Evolutionary conservation across 1,140 invertebrate species (phyloP), one percentile per base, ranked within the genome.

Genomic region (Dendroctonus valens): DNA sequence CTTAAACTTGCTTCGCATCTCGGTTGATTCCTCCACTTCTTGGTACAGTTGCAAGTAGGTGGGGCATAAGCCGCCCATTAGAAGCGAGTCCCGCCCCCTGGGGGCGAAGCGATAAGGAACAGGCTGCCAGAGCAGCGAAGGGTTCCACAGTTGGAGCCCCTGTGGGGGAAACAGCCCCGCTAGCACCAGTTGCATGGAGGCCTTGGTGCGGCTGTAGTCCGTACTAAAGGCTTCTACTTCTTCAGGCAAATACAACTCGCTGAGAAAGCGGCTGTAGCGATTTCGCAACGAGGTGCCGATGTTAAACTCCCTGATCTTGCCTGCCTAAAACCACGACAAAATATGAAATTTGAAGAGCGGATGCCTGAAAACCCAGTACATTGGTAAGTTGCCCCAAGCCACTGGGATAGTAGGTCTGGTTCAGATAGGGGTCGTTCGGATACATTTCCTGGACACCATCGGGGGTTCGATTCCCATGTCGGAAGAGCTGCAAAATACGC

Each of bases 151-250:
- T 72, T 92, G 86, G 41, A 85, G 79, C 5, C 82, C 78, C 38
- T 77, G 76, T 0, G 93, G 92, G n/a, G 89, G 90, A 79, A 87
- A 96, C 42, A 97, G 79, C 14, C 91, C 92, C 5, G 93, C 92
- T 38, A 97, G 80, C 58, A 94, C 83, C 42, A 86, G 83, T 74
- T 89, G 85, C 0, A 80, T 77, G 6, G 81, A 85, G 81, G 83
- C 84, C 73, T 86, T 83, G 4, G 85, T 86, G 40, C 86, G 81
- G 15, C 82, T 79, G 52, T 82, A 81, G 48, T 83, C 79, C 5
- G 72, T 74, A 39, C 60, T 59, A 38, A 44, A 41, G 5, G 72
- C 66, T 51, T 72, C 64, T 11, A 74, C 68, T 58, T 69, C 60
- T 57, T 68, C 61, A 0, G 85, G 78, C 5, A 84, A 81, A 70